Conservation (phyloP, 23 tunicate species). For the Diplosoma virens region DNA sequence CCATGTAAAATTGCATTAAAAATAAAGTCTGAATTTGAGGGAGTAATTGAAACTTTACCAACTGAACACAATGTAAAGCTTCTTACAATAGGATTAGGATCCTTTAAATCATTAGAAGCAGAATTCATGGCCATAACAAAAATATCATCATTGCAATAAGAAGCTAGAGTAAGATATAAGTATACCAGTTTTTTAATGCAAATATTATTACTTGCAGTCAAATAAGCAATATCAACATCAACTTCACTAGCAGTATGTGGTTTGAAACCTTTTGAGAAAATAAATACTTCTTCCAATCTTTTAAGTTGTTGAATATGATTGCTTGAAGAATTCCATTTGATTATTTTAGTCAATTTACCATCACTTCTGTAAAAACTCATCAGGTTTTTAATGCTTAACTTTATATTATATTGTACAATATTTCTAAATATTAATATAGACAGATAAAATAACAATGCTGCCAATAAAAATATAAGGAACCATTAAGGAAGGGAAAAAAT, state of each 20-base stretch:
- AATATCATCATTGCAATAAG: slow-evolving; percentile 33
- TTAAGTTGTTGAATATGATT: neutral
- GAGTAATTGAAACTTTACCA: slow-evolving; percentile 18
- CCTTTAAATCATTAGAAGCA: slow-evolving; percentile 31
- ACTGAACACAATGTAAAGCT: slow-evolving; percentile 14
- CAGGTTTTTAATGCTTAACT: too few species aligned
- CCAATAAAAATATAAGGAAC: too few species aligned
- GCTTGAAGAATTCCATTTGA: neutral
- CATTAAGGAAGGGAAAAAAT: too few species aligned
- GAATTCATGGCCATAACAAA: slow-evolving; percentile 51
- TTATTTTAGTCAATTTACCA: neutral
- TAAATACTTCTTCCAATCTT: slow-evolving; percentile 28
- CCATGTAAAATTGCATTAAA: slow-evolving; percentile 21
- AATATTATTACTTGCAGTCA: slow-evolving; percentile 39
- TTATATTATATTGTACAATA: too few species aligned
- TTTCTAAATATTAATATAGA: too few species aligned
- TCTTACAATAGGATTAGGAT: slow-evolving; percentile 54
- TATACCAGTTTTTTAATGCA: slow-evolving; percentile 64
- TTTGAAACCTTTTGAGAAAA: slow-evolving; percentile 1
- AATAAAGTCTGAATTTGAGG: slow-evolving; percentile 10
- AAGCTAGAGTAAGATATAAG: slow-evolving; percentile 45
- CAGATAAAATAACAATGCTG: too few species aligned
- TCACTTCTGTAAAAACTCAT: too few species aligned
- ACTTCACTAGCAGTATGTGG: slow-evolving; percentile 15
- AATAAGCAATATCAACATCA: slow-evolving; percentile 24